These are phyloP conservation scores for Morbakka virulenta DNA, from an alignment of 30 jellyfish, hydroid and myxozoan species.

Conservation along the genomic window DNA sequence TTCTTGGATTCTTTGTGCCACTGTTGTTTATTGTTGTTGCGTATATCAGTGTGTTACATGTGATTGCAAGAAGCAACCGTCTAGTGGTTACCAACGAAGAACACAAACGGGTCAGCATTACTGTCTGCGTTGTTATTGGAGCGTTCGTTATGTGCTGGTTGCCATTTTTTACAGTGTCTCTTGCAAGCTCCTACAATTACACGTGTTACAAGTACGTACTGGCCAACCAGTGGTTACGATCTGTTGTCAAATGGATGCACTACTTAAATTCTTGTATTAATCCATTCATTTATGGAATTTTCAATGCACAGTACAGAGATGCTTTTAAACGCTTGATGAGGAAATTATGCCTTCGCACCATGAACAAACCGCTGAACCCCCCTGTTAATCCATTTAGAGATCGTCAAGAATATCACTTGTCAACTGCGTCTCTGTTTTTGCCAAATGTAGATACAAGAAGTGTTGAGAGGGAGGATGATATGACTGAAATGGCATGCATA, in stretches of 20 bases:
- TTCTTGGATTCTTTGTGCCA: constrained; percentile 80
- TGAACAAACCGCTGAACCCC: too few species aligned
- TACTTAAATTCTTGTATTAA: constrained; percentile 85
- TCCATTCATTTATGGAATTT: constrained; percentile 90
- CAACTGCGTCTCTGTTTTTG: too few species aligned
- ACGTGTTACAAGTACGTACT: constrained; percentile 32
- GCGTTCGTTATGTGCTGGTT: constrained; percentile 88
- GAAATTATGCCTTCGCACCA: constrained; percentile 54
- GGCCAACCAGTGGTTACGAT: constrained; percentile 72
- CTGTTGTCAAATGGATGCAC: constrained; percentile 82
- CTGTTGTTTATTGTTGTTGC: constrained; percentile 62
- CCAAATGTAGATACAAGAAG: too few species aligned
- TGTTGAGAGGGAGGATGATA: too few species aligned
- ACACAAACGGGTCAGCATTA: constrained; percentile 57
- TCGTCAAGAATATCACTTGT: too few species aligned
- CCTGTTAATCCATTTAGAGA: too few species aligned
- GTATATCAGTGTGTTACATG: constrained; percentile 38
- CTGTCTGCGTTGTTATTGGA: constrained; percentile 61
- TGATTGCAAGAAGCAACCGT: constrained; percentile 61
- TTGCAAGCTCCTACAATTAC: constrained; percentile 39
- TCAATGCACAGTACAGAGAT: constrained; percentile 86
- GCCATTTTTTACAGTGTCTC: constrained; percentile 71
- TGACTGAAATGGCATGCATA: too few species aligned
- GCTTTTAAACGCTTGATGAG: constrained; percentile 75
- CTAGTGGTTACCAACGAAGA: constrained; percentile 74